Percentiles rank a stretch among this genome's conserved stretches.
Evolutionary conservation across 1,140 invertebrate genomes (phyloP).

Genomic region (Goniozus legneri): DNA sequence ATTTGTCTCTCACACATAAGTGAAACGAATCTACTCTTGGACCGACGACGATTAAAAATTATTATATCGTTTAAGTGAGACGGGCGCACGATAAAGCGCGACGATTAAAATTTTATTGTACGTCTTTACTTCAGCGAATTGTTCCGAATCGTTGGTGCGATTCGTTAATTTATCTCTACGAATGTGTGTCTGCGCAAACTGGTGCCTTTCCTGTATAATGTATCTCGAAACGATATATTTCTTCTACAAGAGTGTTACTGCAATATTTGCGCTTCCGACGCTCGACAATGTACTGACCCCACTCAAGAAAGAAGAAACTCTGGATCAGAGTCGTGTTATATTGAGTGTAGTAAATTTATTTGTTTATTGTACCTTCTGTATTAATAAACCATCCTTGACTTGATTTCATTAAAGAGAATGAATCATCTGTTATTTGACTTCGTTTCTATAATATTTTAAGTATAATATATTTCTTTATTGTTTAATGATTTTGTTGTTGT

Average conservation of each 20-base stretch:
- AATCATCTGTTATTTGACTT: constrained; percentile 45
- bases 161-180: constrained; percentile 37
- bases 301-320: constrained; percentile 28
- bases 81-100: constrained; percentile 33
- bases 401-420: constrained; percentile 49
- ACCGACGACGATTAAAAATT: constrained; percentile 21
- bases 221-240: constrained; percentile 13
- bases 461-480: constrained; percentile 38
- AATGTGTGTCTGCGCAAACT: constrained; percentile 31
- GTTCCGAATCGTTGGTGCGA: constrained; percentile 14
- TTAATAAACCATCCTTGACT: constrained; percentile 31
- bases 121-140: constrained; percentile 24
- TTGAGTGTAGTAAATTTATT: constrained; percentile 37
- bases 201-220: constrained; percentile 30
- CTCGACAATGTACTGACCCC: constrained; percentile 30
- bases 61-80: constrained; percentile 30
- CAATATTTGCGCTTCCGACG: neutral
- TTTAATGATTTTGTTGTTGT: constrained; percentile 41
- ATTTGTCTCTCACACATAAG: no score
- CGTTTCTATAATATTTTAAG: constrained; percentile 34
- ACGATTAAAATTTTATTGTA: constrained; percentile 31
- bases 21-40: no score
- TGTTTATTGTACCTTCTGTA: constrained; percentile 10
- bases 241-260: constrained; percentile 1
- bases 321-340: constrained; percentile 20